A percentile compares a stretch with the other conserved stretches of the same genome.
Conservation (phyloP, 2,113 vertebrate genomes). For the Thalassoma bifasciatum region DNA sequence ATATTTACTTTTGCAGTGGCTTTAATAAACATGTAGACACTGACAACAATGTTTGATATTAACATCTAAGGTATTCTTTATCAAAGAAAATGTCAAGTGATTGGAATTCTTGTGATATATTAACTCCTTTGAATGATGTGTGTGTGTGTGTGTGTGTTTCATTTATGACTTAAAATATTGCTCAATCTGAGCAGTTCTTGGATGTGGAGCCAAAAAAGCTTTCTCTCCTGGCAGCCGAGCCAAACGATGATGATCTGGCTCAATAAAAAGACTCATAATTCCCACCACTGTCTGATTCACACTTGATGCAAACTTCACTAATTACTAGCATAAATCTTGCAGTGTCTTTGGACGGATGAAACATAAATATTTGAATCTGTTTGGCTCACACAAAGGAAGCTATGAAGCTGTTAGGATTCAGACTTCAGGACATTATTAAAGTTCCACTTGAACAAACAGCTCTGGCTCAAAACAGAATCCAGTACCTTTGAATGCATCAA, state of each 20-base stretch:
- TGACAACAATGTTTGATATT: no score
- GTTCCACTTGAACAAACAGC: conserved; percentile 22
- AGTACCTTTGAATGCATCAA: conserved; percentile 15
- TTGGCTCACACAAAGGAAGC: conserved; percentile 9
- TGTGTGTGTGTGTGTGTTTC: no score
- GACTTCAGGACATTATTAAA: conserved; percentile 32
- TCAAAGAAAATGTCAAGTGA: no score
- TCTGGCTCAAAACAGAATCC: background rate
- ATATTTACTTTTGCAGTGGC: no score
- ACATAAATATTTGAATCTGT: conserved; percentile 10
- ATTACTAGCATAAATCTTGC: conserved; percentile 8
- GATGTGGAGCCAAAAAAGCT: no score
- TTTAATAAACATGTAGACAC: no score
- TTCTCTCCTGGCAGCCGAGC: no score
- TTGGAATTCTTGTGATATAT: no score
- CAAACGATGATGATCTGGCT: background rate
- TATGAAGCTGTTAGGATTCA: conserved; percentile 21
- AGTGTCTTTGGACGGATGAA: background rate
- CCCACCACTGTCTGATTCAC: conserved; percentile 31
- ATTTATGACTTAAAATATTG: no score
- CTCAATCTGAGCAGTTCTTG: no score
- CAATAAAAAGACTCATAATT: background rate
- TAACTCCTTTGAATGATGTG: no score
- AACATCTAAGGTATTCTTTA: no score
- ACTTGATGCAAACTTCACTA: conserved; percentile 12